These are phyloP conservation scores for Tragelaphus strepsiceros DNA, from an alignment of 2,113 vertebrate species.

Conservation along the genomic window DNA sequence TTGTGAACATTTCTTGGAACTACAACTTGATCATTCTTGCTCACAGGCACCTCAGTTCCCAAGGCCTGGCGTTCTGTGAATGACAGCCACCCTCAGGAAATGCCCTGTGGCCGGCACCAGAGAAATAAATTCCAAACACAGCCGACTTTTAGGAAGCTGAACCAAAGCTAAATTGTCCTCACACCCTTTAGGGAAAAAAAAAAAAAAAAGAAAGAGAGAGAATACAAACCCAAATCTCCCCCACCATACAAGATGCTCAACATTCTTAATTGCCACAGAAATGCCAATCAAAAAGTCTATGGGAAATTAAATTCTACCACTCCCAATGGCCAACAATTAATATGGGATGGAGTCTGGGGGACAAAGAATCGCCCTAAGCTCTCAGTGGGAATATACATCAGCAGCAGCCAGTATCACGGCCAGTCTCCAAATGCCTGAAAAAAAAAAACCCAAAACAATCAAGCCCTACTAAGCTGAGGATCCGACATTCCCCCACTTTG, in stretches of 20 bases:
- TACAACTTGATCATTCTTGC: neutral
- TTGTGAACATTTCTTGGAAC: neutral
- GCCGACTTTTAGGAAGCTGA: neutral
- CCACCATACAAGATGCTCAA: neutral
- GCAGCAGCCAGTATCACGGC: neutral
- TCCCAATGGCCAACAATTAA: neutral
- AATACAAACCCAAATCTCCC: neutral
- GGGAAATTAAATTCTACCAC: neutral
- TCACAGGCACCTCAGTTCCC: neutral
- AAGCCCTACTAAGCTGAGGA: neutral
- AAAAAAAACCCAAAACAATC: neutral
- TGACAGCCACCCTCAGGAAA: neutral
- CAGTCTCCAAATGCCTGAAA: neutral
- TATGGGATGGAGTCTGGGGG: neutral
- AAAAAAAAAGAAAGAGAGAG: neutral
- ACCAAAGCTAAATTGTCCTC: neutral
- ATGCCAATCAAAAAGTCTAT: accelerated
- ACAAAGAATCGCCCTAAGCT: neutral
- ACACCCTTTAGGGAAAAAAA: neutral
- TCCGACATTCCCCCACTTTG: neutral
- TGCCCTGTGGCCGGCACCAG: accelerated
- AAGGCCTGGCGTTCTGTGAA: neutral
- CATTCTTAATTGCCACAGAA: neutral
- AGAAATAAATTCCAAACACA: neutral
- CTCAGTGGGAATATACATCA: neutral